Evolutionary conservation across 2,888 invertebrate genomes (phyloP).

Genomic region (Tipula lateralis): DNA sequence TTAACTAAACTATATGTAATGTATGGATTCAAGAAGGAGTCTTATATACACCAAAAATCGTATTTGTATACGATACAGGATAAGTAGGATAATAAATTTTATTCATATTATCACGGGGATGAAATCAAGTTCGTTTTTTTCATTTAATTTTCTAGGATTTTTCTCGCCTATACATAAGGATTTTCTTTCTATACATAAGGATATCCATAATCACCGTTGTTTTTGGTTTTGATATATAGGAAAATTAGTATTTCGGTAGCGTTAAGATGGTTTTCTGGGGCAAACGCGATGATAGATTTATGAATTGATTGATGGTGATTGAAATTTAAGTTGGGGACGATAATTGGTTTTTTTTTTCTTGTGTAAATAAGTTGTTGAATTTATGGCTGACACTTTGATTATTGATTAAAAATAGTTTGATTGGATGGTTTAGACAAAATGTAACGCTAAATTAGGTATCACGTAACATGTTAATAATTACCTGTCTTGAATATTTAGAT

Average conservation of each 20-base stretch:
- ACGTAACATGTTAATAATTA: no score
- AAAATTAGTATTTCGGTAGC: background rate
- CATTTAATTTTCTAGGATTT: slow-evolving; percentile 12
- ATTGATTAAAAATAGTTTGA: background rate
- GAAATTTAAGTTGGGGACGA: background rate
- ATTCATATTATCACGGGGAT: slow-evolving; percentile 27
- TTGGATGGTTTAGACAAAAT: no score
- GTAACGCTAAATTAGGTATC: no score
- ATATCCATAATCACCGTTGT: no score
- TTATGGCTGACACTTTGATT: background rate
- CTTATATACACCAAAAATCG: background rate
- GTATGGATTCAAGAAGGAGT: background rate
- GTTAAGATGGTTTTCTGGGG: background rate
- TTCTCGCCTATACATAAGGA: background rate
- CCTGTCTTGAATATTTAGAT: no score
- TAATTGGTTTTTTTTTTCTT: background rate
- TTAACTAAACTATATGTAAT: background rate
- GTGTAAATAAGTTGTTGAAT: background rate
- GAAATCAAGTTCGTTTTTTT: background rate
- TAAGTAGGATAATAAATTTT: background rate
- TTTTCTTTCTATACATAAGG: background rate
- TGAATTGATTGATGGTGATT: slow-evolving; percentile 1
- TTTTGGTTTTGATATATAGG: background rate
- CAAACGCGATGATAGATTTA: background rate
- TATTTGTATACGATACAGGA: background rate